Percentiles rank a stretch among this genome's conserved stretches.
Conservation (phyloP, 2,113 vertebrate genomes). For the Sinocyclocheilus maitianheensis region DNA sequence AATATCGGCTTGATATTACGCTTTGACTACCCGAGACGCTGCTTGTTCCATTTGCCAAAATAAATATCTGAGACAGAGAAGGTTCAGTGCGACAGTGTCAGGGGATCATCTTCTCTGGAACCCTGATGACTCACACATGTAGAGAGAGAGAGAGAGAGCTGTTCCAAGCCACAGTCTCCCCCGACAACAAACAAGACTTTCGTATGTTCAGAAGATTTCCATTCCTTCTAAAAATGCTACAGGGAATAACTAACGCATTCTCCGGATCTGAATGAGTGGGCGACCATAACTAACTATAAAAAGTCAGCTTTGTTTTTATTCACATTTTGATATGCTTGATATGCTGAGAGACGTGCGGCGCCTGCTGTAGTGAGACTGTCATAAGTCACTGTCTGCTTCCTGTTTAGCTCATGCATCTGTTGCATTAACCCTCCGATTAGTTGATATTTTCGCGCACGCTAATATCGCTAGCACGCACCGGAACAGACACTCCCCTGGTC, state of each 20-base stretch:
- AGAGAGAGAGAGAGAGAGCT: neutral
- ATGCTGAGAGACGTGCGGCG: neutral
- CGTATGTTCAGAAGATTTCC: slow-evolving; percentile 39
- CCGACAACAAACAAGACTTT: slow-evolving; percentile 24
- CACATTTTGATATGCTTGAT: slow-evolving; percentile 37
- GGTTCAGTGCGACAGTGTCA: neutral
- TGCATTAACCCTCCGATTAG: neutral
- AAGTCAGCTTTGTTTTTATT: slow-evolving; percentile 35
- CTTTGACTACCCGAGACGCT: neutral
- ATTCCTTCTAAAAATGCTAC: slow-evolving; percentile 35
- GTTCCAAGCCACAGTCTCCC: slow-evolving; percentile 35
- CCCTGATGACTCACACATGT: slow-evolving; percentile 46
- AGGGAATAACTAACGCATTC: slow-evolving; percentile 39
- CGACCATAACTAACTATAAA: slow-evolving; percentile 45
- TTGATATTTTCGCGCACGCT: neutral
- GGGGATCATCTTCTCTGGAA: slow-evolving; percentile 40
- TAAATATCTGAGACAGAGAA: slow-evolving; percentile 28
- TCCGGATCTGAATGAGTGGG: slow-evolving; percentile 40
- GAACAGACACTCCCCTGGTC: slow-evolving; percentile 8
- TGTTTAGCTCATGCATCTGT: slow-evolving; percentile 14
- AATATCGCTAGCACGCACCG: neutral
- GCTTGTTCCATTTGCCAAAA: slow-evolving; percentile 29
- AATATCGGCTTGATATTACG: neutral
- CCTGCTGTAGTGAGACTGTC: neutral
- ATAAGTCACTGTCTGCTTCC: slow-evolving; percentile 30